Percentiles rank a stretch among this genome's conserved stretches.
Evolutionary conservation across 2,888 invertebrate genomes (phyloP).

Genomic region (Athripsodes cinereus): DNA sequence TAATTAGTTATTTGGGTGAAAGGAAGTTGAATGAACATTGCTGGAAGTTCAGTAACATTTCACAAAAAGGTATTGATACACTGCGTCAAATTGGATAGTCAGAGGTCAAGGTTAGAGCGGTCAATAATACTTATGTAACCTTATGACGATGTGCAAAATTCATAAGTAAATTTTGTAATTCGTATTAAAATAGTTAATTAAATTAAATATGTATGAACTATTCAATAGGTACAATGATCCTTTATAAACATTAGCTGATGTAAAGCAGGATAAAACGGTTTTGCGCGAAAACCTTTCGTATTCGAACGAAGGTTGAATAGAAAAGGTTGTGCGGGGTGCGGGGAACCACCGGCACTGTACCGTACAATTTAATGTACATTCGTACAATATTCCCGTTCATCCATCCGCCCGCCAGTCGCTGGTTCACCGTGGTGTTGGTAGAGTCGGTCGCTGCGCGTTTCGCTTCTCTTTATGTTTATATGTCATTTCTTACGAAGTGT

Average conservation of each 20-base stretch:
- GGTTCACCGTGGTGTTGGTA: background rate
- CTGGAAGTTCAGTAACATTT: no score
- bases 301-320: background rate
- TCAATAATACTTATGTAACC: conserved; percentile 5
- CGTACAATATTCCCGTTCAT: background rate
- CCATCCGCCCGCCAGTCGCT: background rate
- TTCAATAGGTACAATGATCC: background rate
- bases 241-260: background rate
- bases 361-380: no score
- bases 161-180: background rate
- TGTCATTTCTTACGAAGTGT: no score
- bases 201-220: no score
- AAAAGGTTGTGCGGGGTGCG: background rate
- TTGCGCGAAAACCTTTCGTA: background rate
- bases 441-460: background rate
- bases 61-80: background rate
- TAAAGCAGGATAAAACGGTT: background rate
- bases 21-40: no score
- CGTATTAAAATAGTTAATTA: no score
- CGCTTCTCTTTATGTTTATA: no score
- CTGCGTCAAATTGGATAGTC: conserved; percentile 13
- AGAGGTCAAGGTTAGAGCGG: conserved; percentile 17
- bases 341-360: background rate
- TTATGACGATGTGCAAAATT: background rate
- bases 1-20: no score